Percentiles rank a stretch among this genome's conserved stretches.
Conservation (phyloP, 92 coral and sea anemone genomes). For the Isaurus tuberculatus region DNA sequence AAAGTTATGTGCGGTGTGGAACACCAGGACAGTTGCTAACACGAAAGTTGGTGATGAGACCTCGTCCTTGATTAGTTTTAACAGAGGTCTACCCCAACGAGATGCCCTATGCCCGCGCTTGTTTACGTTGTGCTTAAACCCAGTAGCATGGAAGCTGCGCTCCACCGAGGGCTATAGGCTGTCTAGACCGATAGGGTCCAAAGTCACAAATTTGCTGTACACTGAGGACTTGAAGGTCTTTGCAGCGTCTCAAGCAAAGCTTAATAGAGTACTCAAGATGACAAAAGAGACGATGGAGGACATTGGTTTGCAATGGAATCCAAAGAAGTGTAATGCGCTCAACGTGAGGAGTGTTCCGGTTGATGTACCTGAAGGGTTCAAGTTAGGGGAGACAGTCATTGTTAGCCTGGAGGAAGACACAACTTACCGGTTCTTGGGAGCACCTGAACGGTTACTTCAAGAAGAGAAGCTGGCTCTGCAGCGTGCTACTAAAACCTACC, state of each 20-base stretch:
- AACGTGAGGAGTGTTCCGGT: neutral
- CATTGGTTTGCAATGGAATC: conserved; percentile 4
- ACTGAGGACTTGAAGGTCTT: no score
- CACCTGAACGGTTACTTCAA: conserved; percentile 15
- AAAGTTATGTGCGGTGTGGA: conserved; percentile 23
- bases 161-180: no score
- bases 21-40: conserved; percentile 28
- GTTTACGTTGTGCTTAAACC: conserved; percentile 30
- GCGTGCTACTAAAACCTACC: no score
- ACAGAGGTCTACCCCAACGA: conserved; percentile 39
- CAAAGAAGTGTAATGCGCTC: no score
- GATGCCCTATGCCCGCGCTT: no score
- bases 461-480: conserved; percentile 45
- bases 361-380: neutral
- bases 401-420: conserved; percentile 25
- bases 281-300: neutral
- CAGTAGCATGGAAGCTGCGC: neutral
- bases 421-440: conserved; percentile 32
- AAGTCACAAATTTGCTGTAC: no score
- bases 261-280: conserved; percentile 15
- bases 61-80: conserved; percentile 2
- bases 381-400: conserved; percentile 1
- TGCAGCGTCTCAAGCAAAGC: no score
- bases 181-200: no score
- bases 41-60: neutral